A percentile compares a stretch with the other conserved stretches of the same genome.
Conservation (phyloP, 2,888 invertebrate species). For the Calliphora vomitoria region DNA sequence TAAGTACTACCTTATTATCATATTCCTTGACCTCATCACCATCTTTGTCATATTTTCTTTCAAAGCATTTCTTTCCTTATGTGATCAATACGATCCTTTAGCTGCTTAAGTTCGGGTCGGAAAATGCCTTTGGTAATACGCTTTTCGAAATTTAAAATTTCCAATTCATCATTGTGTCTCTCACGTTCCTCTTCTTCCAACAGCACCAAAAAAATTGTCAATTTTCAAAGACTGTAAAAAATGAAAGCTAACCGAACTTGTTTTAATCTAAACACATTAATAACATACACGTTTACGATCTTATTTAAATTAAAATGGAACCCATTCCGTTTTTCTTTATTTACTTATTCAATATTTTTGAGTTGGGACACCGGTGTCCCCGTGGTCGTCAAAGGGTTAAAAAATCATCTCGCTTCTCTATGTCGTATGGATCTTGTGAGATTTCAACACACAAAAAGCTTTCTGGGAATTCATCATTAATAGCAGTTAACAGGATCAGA, state of each 20-base stretch:
- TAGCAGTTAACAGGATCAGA: no score
- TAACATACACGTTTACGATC: no score
- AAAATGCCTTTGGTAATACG: slow-evolving; percentile 83
- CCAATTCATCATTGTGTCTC: slow-evolving; percentile 77
- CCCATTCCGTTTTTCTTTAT: no score
- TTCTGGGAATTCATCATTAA: slow-evolving; percentile 80
- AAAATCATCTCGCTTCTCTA: slow-evolving; percentile 81
- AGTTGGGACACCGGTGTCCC: no score
- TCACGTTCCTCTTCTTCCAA: slow-evolving; percentile 66
- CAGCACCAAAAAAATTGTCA: no score
- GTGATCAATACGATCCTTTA: slow-evolving; percentile 83
- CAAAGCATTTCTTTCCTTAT: slow-evolving; percentile 83
- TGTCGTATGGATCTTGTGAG: slow-evolving; percentile 78
- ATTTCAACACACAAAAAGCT: slow-evolving; percentile 82
- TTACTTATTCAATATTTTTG: no score
- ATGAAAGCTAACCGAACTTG: no score
- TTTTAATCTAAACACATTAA: no score
- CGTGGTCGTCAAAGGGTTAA: slow-evolving; percentile 82
- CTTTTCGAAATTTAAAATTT: slow-evolving; percentile 82
- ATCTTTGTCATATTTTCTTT: slow-evolving; percentile 63
- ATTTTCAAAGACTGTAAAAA: no score
- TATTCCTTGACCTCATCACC: slow-evolving; percentile 56
- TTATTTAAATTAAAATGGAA: no score
- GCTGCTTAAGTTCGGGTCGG: slow-evolving; percentile 83
- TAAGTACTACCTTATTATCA: slow-evolving; percentile 65